Base-by-base conservation (phyloP, 2,888 invertebrate genomes). In the Diaprepes abbreviatus region DNA sequence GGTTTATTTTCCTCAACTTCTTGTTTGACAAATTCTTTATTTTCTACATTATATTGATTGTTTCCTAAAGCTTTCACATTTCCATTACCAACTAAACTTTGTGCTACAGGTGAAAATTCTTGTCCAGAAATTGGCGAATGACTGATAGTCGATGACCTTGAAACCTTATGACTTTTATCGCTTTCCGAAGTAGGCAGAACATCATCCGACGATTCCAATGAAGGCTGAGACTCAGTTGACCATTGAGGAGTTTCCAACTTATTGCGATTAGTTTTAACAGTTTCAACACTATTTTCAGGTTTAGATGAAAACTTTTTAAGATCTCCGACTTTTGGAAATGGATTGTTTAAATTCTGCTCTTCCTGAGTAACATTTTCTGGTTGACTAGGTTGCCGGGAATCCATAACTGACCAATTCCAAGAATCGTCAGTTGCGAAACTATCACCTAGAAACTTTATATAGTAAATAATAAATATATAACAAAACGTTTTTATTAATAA, bases 201-300 rank as follows among this genome's bases (percentile, higher is more conserved):
- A 31, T 89, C 88, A 76, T 90, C 90, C 71, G 89, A 89, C 1
- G 89, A 90, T 75, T 89, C 89, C 79, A 89, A 89, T 7, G 89
- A 89, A 83, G 89, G 86, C 79, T 90, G 89, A 33, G 89, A 89
- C 79, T 90, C 90, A 62, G 88, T 88, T 3, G 90, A 90, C 90
- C 89, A 90, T 75, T 90, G 89, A 1, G 89, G 89, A 16, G 89
- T 84, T 10, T 85, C 84, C 24, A 79, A 71, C 75, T 82, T 83
- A 54, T 75, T 78, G 9, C 70, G 19, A 31, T 54, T 58, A 1
- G 66, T 16, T 43, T 60, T 70, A 19, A 43, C n/a, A 1, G 48
- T 38, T 21, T 71, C 71, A 85, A 74, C 85, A 78, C 79, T 84
- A 85, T 43, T 85, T 84, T 77, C 85, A 50, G 70, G 43, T 72